Evolutionary conservation across 2,113 vertebrate genomes (phyloP), one percentile per base, ranked within the genome.

Genomic region (Bujurquina vittata): DNA sequence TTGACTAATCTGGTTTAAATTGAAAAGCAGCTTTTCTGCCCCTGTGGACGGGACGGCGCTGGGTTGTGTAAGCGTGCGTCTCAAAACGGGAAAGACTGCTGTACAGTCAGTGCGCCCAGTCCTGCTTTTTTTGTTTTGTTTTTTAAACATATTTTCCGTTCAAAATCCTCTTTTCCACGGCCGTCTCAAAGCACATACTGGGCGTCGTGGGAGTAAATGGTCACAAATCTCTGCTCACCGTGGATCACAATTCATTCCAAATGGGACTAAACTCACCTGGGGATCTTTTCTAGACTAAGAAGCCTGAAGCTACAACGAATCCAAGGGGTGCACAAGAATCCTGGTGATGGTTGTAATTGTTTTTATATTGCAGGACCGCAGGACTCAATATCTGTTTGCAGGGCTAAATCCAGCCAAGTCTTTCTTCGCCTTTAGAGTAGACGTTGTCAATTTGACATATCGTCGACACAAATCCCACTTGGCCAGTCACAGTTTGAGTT

Each of bases 1-100:
- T 89, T 80, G 85, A 90, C 75, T 92, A 90, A 92, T 93, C 89
- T 79, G 88, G 62, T 90, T 91, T 92, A 77, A 87, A 91, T 86
- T 84, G 85, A 90, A 92, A 91, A 91, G 88, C 85, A 73, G 86
- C 83, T 90, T 92, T 91, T 86, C 85, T 77, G 62, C 26, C 81
- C 75, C 87, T 75, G 73, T 61, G 82, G 80, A 86, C 54, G n/a
- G 7, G 43, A 54, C 12, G 1, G 10, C 9, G 37, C 55, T 59
- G 23, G 40, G 49, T 78, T 80, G 62, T 35, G 74, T 58, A 37
- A 73, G 77, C 49, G 52, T 52, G 10, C 26, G 18, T 62, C 61
- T 83, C 31, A 61, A 58, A 86, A 31, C 2, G 10, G 23, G 20
- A 40, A 31, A 49, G 15, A 54, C 7, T 14, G 56, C 77, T 26